Evolutionary conservation across 2,888 invertebrate genomes (phyloP).

Genomic region (Mechanitis mazaeus): DNA sequence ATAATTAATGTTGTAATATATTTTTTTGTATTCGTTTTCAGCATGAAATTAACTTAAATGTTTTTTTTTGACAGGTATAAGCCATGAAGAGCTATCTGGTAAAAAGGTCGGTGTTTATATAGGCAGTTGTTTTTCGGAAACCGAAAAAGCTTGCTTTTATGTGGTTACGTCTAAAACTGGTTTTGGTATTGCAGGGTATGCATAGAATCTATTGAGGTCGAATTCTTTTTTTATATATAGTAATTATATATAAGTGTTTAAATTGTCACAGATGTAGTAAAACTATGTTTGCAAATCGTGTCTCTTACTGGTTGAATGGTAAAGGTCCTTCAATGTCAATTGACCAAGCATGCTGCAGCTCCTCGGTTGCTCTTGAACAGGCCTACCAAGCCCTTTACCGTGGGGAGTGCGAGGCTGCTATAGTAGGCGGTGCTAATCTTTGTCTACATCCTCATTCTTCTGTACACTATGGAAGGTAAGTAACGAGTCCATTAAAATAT

Average conservation of each 20-base stretch:
- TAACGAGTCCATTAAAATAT: too few species aligned
- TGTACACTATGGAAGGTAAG: constrained; percentile 52
- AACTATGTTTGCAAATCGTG: constrained; percentile 59
- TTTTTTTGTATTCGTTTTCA: not conserved
- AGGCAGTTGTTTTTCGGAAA: constrained; percentile 76
- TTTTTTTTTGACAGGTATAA: constrained; percentile 56
- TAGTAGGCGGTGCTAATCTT: constrained; percentile 78
- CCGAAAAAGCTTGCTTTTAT: constrained; percentile 72
- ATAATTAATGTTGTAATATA: not conserved
- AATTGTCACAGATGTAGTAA: constrained; percentile 44
- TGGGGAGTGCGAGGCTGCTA: constrained; percentile 67
- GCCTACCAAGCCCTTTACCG: constrained; percentile 47
- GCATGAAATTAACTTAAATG: constrained; percentile 4
- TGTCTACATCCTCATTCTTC: constrained; percentile 73
- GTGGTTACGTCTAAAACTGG: constrained; percentile 36
- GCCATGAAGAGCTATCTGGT: constrained; percentile 75
- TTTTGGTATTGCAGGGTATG: constrained; percentile 53
- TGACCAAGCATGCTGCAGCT: constrained; percentile 53
- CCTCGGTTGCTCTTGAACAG: constrained; percentile 46
- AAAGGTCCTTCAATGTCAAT: constrained; percentile 57
- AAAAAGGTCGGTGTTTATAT: constrained; percentile 69
- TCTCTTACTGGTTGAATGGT: constrained; percentile 60
- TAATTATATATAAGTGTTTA: too few species aligned
- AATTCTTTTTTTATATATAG: too few species aligned
- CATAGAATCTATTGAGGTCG: not conserved